These are phyloP conservation scores for Harpalus rufipes DNA, from an alignment of 2,888 invertebrate genomes.

Conservation along the genomic window DNA sequence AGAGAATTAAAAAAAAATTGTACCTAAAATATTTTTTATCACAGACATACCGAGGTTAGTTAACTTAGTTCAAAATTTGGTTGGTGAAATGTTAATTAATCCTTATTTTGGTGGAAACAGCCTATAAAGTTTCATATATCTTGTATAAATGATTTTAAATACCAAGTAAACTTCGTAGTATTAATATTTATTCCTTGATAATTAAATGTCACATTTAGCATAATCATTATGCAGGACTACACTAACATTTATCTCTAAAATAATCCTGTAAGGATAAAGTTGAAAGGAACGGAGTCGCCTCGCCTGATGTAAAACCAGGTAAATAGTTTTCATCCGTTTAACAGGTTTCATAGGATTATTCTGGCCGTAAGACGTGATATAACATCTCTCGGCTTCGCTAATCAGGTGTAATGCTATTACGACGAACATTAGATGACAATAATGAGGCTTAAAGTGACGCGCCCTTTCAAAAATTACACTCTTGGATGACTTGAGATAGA, in stretches of 20 bases:
- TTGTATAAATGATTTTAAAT: no score
- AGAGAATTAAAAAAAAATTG: no score
- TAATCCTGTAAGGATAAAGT: constrained; percentile 19
- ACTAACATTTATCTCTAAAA: constrained; percentile 16
- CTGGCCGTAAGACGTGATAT: constrained; percentile 29
- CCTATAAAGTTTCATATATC: no score
- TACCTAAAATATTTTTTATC: no score
- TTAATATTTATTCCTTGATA: constrained; percentile 8
- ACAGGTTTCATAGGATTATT: constrained; percentile 38
- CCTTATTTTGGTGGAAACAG: no score
- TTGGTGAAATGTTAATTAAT: no score
- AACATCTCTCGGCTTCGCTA: constrained; percentile 22
- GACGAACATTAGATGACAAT: constrained; percentile 18
- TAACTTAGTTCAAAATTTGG: no score
- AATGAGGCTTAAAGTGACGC: constrained; percentile 10
- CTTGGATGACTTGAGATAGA: constrained; percentile 1
- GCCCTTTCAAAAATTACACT: constrained; percentile 29
- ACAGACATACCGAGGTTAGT: no score
- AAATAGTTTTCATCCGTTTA: constrained; percentile 54
- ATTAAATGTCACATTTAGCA: constrained; percentile 9
- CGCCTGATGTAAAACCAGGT: constrained; percentile 31
- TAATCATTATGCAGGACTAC: constrained; percentile 6
- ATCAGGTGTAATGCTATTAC: constrained; percentile 47
- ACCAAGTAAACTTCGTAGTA: not conserved
- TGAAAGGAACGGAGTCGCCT: not conserved